Evolutionary conservation across 2,113 vertebrate species (phyloP), one percentile per base, ranked within the genome.

Genomic region (Tenrec ecaudatus): DNA sequence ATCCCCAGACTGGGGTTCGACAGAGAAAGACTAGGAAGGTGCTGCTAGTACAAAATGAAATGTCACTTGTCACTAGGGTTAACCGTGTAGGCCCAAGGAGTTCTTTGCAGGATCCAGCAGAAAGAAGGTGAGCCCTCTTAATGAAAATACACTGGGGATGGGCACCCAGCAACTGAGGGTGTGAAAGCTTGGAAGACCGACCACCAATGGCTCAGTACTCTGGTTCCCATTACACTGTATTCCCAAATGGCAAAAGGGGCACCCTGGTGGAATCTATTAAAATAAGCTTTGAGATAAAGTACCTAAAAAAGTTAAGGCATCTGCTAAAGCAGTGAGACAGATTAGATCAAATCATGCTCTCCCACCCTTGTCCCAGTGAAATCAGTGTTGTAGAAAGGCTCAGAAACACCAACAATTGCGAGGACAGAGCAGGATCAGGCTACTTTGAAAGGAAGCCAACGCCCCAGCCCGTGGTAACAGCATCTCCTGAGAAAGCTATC

Each of bases 111-210:
- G 92, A 91, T 38, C 69, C 86, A 68, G 84, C 71, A 91, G 81
- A 71, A 90, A 82, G 0, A 86, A 86, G 85, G 83, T 90, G 76
- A 87, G 94, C 76, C 69, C 89, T 36, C 78, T 93, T 92, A 12
- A 53, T 71, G 83, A 81, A 97, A 53, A 53, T 53, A 36, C 1
- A 71, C 53, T 27, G 66, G n/a, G 60, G 93, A 77, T 95, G 92
- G 86, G 58, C 92, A 93, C 97, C 97, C 94, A 94, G 95, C 78
- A 94, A 90, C 94, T 85, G 71, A 94, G 90, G 16, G 84, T 86
- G 95, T 87, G 86, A 40, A 43, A 88, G 95, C 94, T 88, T 75
- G 95, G 89, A 93, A 94, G 64, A 57, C 15, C 17, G 0, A 7
- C 9, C 3, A 23, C 14, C 60, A 27, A 19, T 31, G 68, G 9